Percentiles rank a stretch among this genome's conserved stretches.
Evolutionary conservation across 1,140 invertebrate genomes (phyloP).

Genomic region (Cyphomyrmex costatus): DNA sequence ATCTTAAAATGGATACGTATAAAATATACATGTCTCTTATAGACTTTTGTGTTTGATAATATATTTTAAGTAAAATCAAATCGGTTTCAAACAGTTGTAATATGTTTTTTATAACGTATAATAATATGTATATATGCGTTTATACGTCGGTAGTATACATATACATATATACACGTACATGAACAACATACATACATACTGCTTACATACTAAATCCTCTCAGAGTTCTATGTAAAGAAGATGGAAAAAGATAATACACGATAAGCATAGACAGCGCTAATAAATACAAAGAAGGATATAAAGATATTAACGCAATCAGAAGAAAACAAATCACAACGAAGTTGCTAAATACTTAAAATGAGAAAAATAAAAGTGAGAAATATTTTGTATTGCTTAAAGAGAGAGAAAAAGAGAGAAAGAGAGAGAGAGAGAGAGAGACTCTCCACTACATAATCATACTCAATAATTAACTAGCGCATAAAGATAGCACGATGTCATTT

Average conservation of each 20-base stretch:
- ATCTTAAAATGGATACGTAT: not conserved
- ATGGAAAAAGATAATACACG: slow-evolving; percentile 37
- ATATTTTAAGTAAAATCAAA: not conserved
- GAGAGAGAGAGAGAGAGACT: not conserved
- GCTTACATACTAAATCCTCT: slow-evolving; percentile 22
- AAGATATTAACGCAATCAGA: slow-evolving; percentile 21
- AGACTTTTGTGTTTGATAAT: not conserved
- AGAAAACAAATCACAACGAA: slow-evolving; percentile 1
- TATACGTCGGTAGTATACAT: not conserved
- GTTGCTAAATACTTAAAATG: slow-evolving; percentile 16
- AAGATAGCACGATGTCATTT: not conserved
- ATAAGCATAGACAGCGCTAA: slow-evolving; percentile 28
- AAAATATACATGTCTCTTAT: not conserved
- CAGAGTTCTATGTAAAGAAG: slow-evolving; percentile 1
- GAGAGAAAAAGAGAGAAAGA: not conserved
- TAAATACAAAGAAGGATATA: slow-evolving; percentile 44
- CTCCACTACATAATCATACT: not conserved
- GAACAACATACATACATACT: not conserved
- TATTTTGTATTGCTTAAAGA: not conserved
- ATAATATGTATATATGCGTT: not conserved
- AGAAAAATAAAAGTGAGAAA: not conserved
- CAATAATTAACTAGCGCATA: not conserved
- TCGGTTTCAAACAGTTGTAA: not conserved
- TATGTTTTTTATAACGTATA: not conserved
- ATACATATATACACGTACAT: not conserved